Percentiles rank a stretch among this genome's conserved stretches.
These are phyloP conservation scores for Capitulum mitella DNA, from an alignment of 2,888 invertebrate species.

Conservation along the genomic window DNA sequence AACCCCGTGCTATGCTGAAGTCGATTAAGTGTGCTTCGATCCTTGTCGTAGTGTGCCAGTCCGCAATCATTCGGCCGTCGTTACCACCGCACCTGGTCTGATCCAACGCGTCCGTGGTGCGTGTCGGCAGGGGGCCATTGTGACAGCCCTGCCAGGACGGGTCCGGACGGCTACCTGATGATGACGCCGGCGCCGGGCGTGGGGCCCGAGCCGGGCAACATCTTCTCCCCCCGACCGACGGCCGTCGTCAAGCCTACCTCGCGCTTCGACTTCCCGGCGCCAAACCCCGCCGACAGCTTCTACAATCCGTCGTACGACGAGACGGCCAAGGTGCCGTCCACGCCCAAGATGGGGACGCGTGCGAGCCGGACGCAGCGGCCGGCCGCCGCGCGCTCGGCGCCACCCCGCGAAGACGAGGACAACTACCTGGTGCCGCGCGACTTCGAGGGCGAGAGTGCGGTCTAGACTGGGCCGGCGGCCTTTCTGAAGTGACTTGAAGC, in stretches of 20 bases:
- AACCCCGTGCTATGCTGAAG: background rate
- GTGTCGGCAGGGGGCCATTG: background rate
- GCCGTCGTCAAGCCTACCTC: constrained; percentile 90
- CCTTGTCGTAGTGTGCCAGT: no score
- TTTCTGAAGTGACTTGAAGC: no score
- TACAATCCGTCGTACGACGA: constrained; percentile 75
- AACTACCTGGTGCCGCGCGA: background rate
- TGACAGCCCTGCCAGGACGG: constrained; percentile 56
- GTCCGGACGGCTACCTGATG: constrained; percentile 90
- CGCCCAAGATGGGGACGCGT: constrained; percentile 90
- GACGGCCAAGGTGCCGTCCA: constrained; percentile 87
- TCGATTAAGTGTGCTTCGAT: no score
- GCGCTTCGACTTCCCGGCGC: constrained; percentile 79
- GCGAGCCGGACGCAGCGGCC: constrained; percentile 89
- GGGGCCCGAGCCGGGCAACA: constrained; percentile 45
- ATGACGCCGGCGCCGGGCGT: constrained; percentile 72
- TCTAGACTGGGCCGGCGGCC: no score
- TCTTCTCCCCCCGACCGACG: constrained; percentile 44
- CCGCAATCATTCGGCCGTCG: no score
- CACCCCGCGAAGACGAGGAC: background rate
- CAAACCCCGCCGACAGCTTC: background rate
- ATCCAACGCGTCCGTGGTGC: no score
- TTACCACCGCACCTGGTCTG: no score
- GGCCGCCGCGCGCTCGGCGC: constrained; percentile 58
- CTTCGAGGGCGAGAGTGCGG: no score